phyloP scores from a whole-genome alignment of 2,888 invertebrate genomes.

The Ochropleura leucogaster region DNA sequence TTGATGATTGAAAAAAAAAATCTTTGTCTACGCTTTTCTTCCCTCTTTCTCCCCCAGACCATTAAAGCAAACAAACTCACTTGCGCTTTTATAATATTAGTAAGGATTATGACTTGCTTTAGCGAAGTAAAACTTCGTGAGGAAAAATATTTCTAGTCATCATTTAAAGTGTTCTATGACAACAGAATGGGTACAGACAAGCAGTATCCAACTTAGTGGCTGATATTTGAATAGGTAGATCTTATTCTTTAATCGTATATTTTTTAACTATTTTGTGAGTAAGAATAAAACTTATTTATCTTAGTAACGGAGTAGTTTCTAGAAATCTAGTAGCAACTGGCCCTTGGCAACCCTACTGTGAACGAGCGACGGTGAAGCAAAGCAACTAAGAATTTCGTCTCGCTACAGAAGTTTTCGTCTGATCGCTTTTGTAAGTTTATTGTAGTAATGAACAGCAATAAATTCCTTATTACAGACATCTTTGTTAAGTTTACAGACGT shows the following conservation, averaged over 20 bases:
- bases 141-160: too few species aligned
- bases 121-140: too few species aligned
- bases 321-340: neutral
- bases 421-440: conserved; percentile 24
- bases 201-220: neutral
- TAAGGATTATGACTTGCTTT: too few species aligned
- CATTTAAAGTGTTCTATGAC: too few species aligned
- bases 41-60: too few species aligned
- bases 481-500: conserved; percentile 17
- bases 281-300: neutral
- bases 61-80: too few species aligned
- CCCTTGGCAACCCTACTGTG: neutral
- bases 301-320: too few species aligned
- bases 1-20: too few species aligned
- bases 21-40: too few species aligned
- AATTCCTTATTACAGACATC: conserved; percentile 16
- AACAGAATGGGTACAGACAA: too few species aligned
- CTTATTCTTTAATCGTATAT: too few species aligned
- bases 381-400: conserved; percentile 20
- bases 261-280: neutral
- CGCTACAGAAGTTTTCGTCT: conserved; percentile 22
- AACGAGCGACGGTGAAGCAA: neutral
- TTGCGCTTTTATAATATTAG: too few species aligned
- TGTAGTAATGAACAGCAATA: conserved; percentile 25
- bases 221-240: neutral